These are phyloP conservation scores for Artemia sinica DNA, from an alignment of 2,888 invertebrate genomes.

Conservation along the genomic window DNA sequence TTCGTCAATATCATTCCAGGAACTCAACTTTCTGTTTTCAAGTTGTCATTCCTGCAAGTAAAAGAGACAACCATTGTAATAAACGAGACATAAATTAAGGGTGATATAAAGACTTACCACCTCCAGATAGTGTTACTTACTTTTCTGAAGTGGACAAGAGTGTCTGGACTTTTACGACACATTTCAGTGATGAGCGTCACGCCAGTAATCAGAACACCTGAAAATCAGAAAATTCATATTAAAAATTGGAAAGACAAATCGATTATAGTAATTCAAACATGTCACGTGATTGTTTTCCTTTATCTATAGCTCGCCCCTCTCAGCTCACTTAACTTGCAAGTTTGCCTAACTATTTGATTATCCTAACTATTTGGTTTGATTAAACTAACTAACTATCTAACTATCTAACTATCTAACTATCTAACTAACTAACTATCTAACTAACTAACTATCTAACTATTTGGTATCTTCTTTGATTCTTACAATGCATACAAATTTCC, in stretches of 20 bases:
- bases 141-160: slow-evolving; percentile 94
- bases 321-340: too few species aligned
- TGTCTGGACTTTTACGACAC: slow-evolving; percentile 96
- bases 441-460: too few species aligned
- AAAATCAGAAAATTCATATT: slow-evolving; percentile 25
- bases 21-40: too few species aligned
- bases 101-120: background rate
- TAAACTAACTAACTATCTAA: too few species aligned
- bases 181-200: slow-evolving; percentile 97
- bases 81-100: slow-evolving; percentile 5
- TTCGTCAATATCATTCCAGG: background rate
- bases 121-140: slow-evolving; percentile 38
- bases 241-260: slow-evolving; percentile 24
- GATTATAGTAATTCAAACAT: slow-evolving; percentile 19
- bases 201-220: slow-evolving; percentile 88
- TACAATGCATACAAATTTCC: too few species aligned
- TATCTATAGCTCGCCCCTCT: too few species aligned
- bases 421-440: too few species aligned
- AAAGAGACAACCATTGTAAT: background rate
- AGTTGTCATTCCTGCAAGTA: background rate
- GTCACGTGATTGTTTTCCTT: too few species aligned
- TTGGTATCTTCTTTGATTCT: too few species aligned
- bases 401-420: too few species aligned
- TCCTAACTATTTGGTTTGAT: too few species aligned
- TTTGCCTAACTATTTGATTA: too few species aligned